These are phyloP conservation scores for Hydractinia echinata DNA, from an alignment of 30 jellyfish, hydroid and myxozoan genomes.

Conservation along the genomic window DNA sequence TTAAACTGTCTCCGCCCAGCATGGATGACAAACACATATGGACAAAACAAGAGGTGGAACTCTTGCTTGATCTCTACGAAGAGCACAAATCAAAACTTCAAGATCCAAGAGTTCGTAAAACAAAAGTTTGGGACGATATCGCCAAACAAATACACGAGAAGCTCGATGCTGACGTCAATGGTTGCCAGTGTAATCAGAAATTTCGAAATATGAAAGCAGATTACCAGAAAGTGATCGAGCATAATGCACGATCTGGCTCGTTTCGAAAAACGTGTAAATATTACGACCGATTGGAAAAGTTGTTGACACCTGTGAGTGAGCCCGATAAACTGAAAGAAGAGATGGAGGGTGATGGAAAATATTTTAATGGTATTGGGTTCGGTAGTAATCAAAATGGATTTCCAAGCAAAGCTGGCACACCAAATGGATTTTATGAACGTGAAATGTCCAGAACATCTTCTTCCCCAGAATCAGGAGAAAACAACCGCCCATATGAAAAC, in stretches of 20 bases:
- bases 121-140: slow-evolving; percentile 64
- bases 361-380: slow-evolving; percentile 41
- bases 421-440: slow-evolving; percentile 34
- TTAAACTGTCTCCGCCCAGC: slow-evolving; percentile 31
- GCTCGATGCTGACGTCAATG: slow-evolving; percentile 54
- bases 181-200: slow-evolving; percentile 72
- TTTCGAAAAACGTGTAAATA: slow-evolving; percentile 26
- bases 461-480: slow-evolving; percentile 29
- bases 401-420: slow-evolving; percentile 30
- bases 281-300: slow-evolving; percentile 28
- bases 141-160: slow-evolving; percentile 40
- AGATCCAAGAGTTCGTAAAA: slow-evolving; percentile 69
- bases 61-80: slow-evolving; percentile 63
- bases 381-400: slow-evolving; percentile 10
- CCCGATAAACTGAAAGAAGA: slow-evolving; percentile 35
- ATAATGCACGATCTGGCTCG: slow-evolving; percentile 36
- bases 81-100: slow-evolving; percentile 48
- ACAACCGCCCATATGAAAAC: slow-evolving; percentile 13
- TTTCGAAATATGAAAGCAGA: slow-evolving; percentile 70
- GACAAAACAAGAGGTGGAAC: slow-evolving; percentile 70
- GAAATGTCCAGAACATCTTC: slow-evolving; percentile 15
- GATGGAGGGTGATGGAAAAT: slow-evolving; percentile 20
- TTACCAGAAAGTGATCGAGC: slow-evolving; percentile 67
- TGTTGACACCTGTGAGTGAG: slow-evolving; percentile 36
- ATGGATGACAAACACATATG: slow-evolving; percentile 64